Evolutionary conservation across 2,113 vertebrate species (phyloP), one percentile per base, ranked within the genome.

Genomic region (Chaetodon trifascialis): DNA sequence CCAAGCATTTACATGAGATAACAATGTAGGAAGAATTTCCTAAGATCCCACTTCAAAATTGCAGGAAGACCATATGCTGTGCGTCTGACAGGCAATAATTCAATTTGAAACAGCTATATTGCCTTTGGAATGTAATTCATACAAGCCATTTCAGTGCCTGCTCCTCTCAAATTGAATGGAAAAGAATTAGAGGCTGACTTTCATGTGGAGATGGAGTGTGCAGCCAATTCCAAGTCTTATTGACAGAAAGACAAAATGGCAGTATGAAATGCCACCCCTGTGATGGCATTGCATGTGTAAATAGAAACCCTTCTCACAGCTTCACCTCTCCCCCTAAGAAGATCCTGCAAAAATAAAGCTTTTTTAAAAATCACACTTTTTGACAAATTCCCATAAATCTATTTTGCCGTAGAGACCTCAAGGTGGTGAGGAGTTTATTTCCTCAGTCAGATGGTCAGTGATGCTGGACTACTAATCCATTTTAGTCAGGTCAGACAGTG

Each of bases 51-150:
- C 89, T 88, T 85, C 80, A 86, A 81, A 91, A 91, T 78, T 71
- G 83, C 75, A 85, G 83, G 55, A 69, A 82, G 79, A 59, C 68
- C 47, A 80, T 83, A 60, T 91, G 83, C 83, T 60, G 62, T 52
- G 71, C 63, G 71, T 88, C 87, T 88, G 90, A 91, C 89, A 88
- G 82, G 84, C 89, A 83, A 80, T 86, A 82, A 92, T 87, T 90
- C 91, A 90, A 93, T 91, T 89, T 92, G 78, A 91, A 92, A 78
- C 85, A 79, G 83, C 83, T 76, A 76, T 82, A 88, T 92, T 91
- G 88, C 86, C 72, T 92, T 90, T 88, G 79, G 65, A 90, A 91
- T 90, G 80, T 86, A 87, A 87, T 89, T 86, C 88, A 88, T 59
- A 46, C 67, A 11, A 80, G 85, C 83, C 80, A 65, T 86, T 73